These are phyloP conservation scores for Bufo gargarizans DNA, from an alignment of 2,113 vertebrate genomes.

Conservation along the genomic window DNA sequence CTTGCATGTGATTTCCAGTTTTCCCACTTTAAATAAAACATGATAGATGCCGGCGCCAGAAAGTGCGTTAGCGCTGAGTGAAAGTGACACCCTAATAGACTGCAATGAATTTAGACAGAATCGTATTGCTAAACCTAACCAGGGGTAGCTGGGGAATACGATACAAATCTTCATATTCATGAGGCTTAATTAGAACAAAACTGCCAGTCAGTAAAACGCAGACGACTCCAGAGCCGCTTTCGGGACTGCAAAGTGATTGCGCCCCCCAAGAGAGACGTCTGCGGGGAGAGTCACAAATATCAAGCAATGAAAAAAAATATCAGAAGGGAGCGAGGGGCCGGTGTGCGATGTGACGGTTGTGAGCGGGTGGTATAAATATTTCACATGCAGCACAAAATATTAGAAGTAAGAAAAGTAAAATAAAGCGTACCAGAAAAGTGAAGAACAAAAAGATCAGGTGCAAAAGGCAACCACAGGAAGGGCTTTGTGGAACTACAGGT, in stretches of 20 bases:
- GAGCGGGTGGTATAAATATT: neutral
- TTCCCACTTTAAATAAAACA: neutral
- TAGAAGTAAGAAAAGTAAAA: neutral
- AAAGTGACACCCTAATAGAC: conserved; percentile 60
- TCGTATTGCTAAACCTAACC: conserved; percentile 62
- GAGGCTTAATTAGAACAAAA: conserved; percentile 77
- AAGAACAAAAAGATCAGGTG: too few species aligned
- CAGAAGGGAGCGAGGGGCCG: conserved; percentile 14
- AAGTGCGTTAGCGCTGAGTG: conserved; percentile 52
- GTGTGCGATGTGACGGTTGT: neutral
- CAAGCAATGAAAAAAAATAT: conserved; percentile 50
- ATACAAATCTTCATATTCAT: conserved; percentile 75
- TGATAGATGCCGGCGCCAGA: conserved; percentile 11
- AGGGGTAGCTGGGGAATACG: conserved; percentile 66
- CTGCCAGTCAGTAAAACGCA: conserved; percentile 74
- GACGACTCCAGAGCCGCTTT: conserved; percentile 58
- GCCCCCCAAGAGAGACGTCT: conserved; percentile 65
- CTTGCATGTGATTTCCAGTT: neutral
- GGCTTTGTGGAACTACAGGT: too few species aligned
- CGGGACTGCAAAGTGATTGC: conserved; percentile 61
- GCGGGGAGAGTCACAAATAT: conserved; percentile 56
- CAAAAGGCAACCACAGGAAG: too few species aligned
- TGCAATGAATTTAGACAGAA: conserved; percentile 64
- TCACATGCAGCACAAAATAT: neutral
- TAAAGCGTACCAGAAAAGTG: too few species aligned